A percentile compares a stretch with the other conserved stretches of the same genome.
Evolutionary conservation across 1,140 invertebrate genomes (phyloP).

Genomic region (Megalopta genalis): DNA sequence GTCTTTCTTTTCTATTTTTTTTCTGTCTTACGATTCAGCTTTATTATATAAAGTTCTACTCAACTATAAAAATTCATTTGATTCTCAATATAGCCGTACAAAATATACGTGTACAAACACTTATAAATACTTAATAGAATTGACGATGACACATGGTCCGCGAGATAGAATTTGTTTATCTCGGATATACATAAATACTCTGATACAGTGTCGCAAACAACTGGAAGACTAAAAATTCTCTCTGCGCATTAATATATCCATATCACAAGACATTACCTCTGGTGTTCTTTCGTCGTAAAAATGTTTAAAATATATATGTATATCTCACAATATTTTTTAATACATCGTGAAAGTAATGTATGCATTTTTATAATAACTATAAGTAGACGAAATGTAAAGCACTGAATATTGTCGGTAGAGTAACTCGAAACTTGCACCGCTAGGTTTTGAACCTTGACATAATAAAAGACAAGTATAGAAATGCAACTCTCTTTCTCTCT

Average conservation of each 20-base stretch:
- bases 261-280: conserved; percentile 44
- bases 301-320: conserved; percentile 41
- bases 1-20: too few relatives aligned
- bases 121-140: conserved; percentile 52
- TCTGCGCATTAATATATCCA: conserved; percentile 33
- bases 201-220: conserved; percentile 26
- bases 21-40: conserved; percentile 40
- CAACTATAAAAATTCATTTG: conserved; percentile 58
- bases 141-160: conserved; percentile 29
- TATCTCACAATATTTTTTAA: conserved; percentile 50
- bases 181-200: conserved; percentile 49
- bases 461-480: conserved; percentile 30
- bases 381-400: conserved; percentile 47
- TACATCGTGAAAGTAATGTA: conserved; percentile 39
- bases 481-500: not conserved
- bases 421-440: conserved; percentile 26
- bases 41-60: conserved; percentile 56
- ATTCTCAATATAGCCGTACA: conserved; percentile 51
- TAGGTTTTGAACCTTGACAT: conserved; percentile 48
- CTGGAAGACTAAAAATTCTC: conserved; percentile 48
- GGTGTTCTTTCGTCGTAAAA: conserved; percentile 41
- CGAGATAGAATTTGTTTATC: conserved; percentile 52
- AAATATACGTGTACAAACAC: conserved; percentile 59
- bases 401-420: conserved; percentile 29
- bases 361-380: conserved; percentile 49